These are phyloP conservation scores for Lasiurus cinereus DNA, from an alignment of 2,113 vertebrate genomes.

Conservation along the genomic window DNA sequence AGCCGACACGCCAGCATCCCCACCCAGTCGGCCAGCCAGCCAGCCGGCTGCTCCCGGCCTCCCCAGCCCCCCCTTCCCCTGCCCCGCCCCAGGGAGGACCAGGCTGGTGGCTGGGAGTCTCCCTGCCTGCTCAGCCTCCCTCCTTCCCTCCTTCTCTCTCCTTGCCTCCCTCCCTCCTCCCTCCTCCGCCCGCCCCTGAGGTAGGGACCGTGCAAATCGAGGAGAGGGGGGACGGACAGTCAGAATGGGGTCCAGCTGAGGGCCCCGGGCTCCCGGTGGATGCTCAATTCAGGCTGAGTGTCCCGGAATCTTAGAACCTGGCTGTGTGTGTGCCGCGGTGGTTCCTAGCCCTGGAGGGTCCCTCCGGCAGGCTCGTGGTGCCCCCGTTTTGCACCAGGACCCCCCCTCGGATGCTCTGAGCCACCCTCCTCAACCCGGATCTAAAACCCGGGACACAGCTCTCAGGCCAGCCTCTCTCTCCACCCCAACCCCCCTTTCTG, in stretches of 20 bases:
- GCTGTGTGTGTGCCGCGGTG: constrained; percentile 38
- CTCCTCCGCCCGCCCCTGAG: constrained; percentile 73
- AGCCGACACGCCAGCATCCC: constrained; percentile 31
- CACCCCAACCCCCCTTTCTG: constrained; percentile 79
- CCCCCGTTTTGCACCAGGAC: constrained; percentile 70
- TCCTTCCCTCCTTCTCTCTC: constrained; percentile 47
- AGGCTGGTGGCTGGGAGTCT: constrained; percentile 69
- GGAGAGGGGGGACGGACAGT: constrained; percentile 74
- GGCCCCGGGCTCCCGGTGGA: background rate
- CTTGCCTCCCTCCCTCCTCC: constrained; percentile 62
- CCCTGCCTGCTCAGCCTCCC: constrained; percentile 66
- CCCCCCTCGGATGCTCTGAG: constrained; percentile 83
- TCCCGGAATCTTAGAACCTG: constrained; percentile 42
- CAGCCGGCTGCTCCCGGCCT: background rate
- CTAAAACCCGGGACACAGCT: constrained; percentile 83
- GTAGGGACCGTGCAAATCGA: constrained; percentile 80
- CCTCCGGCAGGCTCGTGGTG: constrained; percentile 55
- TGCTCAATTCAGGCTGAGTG: background rate
- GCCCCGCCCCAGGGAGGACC: constrained; percentile 74
- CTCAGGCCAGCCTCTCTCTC: constrained; percentile 82
- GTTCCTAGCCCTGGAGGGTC: constrained; percentile 32
- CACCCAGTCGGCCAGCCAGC: constrained; percentile 59
- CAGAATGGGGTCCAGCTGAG: constrained; percentile 53
- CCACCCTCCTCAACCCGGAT: constrained; percentile 83
- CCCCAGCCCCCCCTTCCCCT: background rate